phyloP scores from a whole-genome alignment of 2,888 invertebrate species.

The Branchellion lobata region DNA sequence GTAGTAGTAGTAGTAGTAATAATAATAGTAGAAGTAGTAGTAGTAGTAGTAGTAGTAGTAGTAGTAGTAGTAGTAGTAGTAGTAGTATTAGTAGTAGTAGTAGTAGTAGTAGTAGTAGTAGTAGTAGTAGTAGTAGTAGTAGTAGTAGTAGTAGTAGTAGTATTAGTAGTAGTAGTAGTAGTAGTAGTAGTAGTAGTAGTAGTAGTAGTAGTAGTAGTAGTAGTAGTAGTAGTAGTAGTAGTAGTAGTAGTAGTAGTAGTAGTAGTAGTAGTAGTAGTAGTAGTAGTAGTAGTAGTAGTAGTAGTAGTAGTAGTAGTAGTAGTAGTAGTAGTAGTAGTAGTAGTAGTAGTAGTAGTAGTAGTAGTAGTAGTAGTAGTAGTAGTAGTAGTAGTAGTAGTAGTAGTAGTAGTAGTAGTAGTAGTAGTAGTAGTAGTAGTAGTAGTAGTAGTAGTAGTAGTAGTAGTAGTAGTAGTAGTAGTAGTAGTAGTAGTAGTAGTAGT shows the following conservation, averaged over 20 bases:
- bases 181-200: neutral
- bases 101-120: neutral
- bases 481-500: neutral
- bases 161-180: neutral
- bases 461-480: neutral
- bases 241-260: neutral
- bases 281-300: slow-evolving; percentile 29
- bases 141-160: neutral
- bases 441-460: neutral
- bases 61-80: neutral
- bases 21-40: neutral
- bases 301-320: slow-evolving; percentile 43
- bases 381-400: slow-evolving; percentile 35
- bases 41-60: neutral
- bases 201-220: slow-evolving; percentile 15
- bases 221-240: slow-evolving; percentile 13
- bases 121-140: neutral
- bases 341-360: slow-evolving; percentile 43
- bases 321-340: slow-evolving; percentile 42
- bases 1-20: neutral
- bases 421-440: neutral
- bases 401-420: neutral
- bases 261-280: neutral
- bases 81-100: neutral
- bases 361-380: slow-evolving; percentile 33